These are phyloP conservation scores for Cliona cf. orientalis DNA, from an alignment of 37 sponge, comb jelly and placozoan species.

Conservation along the genomic window DNA sequence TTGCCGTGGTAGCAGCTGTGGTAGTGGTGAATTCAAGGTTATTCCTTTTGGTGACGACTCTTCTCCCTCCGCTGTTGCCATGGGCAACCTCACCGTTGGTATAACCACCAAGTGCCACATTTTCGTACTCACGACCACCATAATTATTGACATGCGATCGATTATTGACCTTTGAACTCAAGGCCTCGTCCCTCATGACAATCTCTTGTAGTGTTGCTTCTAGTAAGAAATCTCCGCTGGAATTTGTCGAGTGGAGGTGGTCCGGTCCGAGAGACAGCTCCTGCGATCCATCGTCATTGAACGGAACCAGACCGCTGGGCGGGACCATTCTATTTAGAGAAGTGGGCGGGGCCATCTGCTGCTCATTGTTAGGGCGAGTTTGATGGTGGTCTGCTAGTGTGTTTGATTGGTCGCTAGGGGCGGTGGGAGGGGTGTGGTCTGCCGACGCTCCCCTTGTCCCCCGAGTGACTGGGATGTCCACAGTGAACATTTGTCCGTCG, in stretches of 20 bases:
- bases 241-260: not conserved
- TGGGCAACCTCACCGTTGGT: too few species aligned
- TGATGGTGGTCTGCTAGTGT: too few species aligned
- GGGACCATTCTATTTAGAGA: not conserved
- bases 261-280: slow-evolving; percentile 26
- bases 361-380: too few species aligned
- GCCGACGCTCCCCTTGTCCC: not conserved
- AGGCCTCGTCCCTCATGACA: not conserved
- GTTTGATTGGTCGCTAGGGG: slow-evolving; percentile 5
- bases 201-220: slow-evolving; percentile 26
- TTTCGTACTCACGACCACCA: too few species aligned
- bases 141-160: too few species aligned
- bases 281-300: slow-evolving; percentile 7
- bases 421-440: not conserved
- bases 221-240: slow-evolving; percentile 40
- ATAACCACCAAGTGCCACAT: too few species aligned
- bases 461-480: slow-evolving; percentile 19
- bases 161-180: too few species aligned
- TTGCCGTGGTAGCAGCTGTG: too few species aligned
- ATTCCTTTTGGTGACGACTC: too few species aligned
- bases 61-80: too few species aligned
- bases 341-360: not conserved
- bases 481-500: slow-evolving; percentile 25
- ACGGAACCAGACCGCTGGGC: slow-evolving; percentile 19
- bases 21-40: too few species aligned